Evolutionary conservation across 2,888 invertebrate species (phyloP), one percentile per base, ranked within the genome.

Genomic region (Rhabditoides inermis): DNA sequence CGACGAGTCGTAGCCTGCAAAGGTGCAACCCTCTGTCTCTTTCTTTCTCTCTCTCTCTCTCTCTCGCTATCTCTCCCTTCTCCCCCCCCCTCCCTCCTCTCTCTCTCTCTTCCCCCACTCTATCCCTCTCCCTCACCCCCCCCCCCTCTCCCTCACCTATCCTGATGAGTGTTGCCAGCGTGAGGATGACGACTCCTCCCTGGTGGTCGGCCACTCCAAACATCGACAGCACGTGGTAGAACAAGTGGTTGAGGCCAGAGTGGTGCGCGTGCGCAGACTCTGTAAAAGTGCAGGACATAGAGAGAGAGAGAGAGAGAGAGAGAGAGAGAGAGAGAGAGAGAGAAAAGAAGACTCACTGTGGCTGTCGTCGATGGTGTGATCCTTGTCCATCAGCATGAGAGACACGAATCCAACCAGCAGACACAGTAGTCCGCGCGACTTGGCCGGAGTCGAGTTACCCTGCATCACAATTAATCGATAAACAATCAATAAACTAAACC

Each of bases 171-270:
- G 81, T 64, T 0, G 80, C 77, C 2, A 79, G 45, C 40, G 80
- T 70, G 44, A 82, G 66, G 42, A 82, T 65, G 26, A 80, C 69
- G n/a, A 81, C 79, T 18, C 82, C 82, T 26, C 80, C 81, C 76
- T 82, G 81, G 67, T 82, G 82, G 66, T 82, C 82, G 7, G 81
- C 80, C 59, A 82, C 77, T 20, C 81, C 82, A 45, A 81, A 77
- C 68, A 80, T 75, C 20, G 77, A 77, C 25, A 80, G 74, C 10
- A 80, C 60, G 72, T 81, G 80, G 51, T 80, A 78, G 65, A 81
- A 79, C 5, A 80, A 55, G 63, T 81, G 79, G 30, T 79, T 78
- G 36, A 81, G 69, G 26, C 81, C 77, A 44, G 76, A 77, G 54
- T 77, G 78, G 63, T 81, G 81, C 37, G 75, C 72, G 51, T 78